phyloP scores from a whole-genome alignment of 2,113 vertebrate species.

The Leptocoma aspasia region DNA sequence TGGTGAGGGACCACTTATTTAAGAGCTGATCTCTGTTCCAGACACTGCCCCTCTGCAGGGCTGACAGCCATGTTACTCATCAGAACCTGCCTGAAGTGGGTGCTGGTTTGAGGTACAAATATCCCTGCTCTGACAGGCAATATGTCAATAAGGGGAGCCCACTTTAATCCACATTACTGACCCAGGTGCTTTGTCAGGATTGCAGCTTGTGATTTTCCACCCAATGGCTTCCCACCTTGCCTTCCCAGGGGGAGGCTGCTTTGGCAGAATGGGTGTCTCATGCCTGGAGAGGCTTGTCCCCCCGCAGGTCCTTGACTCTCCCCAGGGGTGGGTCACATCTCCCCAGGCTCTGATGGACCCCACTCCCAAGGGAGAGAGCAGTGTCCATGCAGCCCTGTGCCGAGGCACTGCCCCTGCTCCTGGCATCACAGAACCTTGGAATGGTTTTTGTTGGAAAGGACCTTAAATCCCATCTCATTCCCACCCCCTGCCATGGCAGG shows the following conservation, averaged over 20 bases:
- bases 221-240: background rate
- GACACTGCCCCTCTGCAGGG: background rate
- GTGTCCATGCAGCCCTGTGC: background rate
- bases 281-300: rapidly evolving
- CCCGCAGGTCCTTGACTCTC: too few relatives aligned
- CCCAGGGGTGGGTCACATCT: background rate
- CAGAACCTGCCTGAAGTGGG: background rate
- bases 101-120: background rate
- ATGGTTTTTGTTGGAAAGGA: background rate
- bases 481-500: background rate
- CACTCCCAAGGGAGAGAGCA: background rate
- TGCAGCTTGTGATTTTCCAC: background rate
- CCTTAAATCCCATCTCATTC: background rate
- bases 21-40: background rate
- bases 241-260: background rate
- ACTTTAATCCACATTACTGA: background rate
- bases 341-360: rapidly evolving
- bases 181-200: background rate
- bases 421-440: background rate
- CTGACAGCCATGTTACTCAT: background rate
- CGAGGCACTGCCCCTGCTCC: background rate
- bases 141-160: background rate
- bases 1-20: background rate
- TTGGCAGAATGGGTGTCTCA: rapidly evolving
- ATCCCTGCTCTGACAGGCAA: background rate